These are phyloP conservation scores for Stichopus chloronotus DNA, from an alignment of 35 echinoderm and acorn worm species.

Conservation along the genomic window DNA sequence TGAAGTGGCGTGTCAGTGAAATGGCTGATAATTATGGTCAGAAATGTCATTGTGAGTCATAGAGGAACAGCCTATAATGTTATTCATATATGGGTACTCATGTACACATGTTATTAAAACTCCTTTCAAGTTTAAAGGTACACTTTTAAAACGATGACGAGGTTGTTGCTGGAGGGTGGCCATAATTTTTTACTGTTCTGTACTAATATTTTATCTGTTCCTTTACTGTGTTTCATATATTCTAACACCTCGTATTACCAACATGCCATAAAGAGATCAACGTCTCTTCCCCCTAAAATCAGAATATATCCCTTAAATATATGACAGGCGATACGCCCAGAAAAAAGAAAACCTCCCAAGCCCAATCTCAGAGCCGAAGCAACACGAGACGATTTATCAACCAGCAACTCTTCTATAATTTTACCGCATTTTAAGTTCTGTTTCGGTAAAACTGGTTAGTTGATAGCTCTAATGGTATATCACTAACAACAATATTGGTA, in stretches of 20 bases:
- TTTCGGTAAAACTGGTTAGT: conserved; percentile 13
- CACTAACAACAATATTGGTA: conserved; percentile 11
- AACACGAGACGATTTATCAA: background rate
- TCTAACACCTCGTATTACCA: conserved; percentile 23
- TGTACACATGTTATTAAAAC: too few relatives aligned
- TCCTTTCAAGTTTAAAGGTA: too few relatives aligned
- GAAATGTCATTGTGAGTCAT: too few relatives aligned
- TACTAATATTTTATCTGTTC: conserved; percentile 39
- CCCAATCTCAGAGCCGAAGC: background rate
- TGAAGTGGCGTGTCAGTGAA: too few relatives aligned
- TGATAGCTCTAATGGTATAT: conserved; percentile 38
- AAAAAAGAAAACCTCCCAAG: background rate
- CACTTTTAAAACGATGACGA: too few relatives aligned
- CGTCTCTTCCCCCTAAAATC: background rate
- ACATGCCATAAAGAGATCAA: conserved; percentile 5
- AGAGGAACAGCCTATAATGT: too few relatives aligned
- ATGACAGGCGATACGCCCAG: conserved; percentile 38
- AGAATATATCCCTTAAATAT: conserved; percentile 10
- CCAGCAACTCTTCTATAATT: conserved; percentile 1
- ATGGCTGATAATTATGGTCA: too few relatives aligned
- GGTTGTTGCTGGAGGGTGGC: background rate
- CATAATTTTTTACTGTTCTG: conserved; percentile 38
- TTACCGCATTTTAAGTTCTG: conserved; percentile 34
- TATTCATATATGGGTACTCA: too few relatives aligned
- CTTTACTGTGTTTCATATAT: conserved; percentile 12